These are phyloP conservation scores for Isoperla grammatica DNA, from an alignment of 2,888 invertebrate species.

Conservation along the genomic window DNA sequence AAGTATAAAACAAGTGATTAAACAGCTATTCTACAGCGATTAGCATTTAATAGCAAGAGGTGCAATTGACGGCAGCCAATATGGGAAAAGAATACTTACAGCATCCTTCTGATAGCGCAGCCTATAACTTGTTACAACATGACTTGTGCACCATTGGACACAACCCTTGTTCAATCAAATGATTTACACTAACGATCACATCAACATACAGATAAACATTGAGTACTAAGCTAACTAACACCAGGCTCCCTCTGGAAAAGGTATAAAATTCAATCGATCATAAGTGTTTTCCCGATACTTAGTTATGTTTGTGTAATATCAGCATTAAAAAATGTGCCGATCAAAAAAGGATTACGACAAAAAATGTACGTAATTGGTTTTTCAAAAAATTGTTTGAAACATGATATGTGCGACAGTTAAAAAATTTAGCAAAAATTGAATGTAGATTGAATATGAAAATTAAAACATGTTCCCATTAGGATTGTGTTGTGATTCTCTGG, in stretches of 20 bases:
- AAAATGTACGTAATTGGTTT: constrained; percentile 14
- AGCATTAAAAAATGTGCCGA: constrained; percentile 9
- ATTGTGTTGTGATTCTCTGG: no score
- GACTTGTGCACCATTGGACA: background rate
- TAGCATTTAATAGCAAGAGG: constrained; percentile 6
- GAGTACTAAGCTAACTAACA: constrained; percentile 14
- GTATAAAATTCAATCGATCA: constrained; percentile 46
- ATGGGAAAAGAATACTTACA: constrained; percentile 5
- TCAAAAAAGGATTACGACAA: constrained; percentile 8
- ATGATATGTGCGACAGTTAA: background rate
- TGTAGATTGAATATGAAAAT: no score
- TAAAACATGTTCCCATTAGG: no score
- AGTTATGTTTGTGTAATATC: constrained; percentile 5
- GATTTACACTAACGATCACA: constrained; percentile 11
- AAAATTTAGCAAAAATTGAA: no score
- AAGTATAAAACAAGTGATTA: background rate
- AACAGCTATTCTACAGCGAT: constrained; percentile 1
- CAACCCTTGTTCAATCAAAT: no score
- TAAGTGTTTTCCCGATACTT: constrained; percentile 8
- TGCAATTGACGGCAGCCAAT: constrained; percentile 9
- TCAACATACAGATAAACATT: constrained; percentile 5
- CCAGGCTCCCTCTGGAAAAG: constrained; percentile 45
- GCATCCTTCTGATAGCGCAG: constrained; percentile 1
- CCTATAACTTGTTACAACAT: constrained; percentile 1
- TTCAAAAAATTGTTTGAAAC: background rate